A percentile compares a stretch with the other conserved stretches of the same genome.
phyloP scores from a whole-genome alignment of 2,113 vertebrate genomes.

The Oryzias celebensis region DNA sequence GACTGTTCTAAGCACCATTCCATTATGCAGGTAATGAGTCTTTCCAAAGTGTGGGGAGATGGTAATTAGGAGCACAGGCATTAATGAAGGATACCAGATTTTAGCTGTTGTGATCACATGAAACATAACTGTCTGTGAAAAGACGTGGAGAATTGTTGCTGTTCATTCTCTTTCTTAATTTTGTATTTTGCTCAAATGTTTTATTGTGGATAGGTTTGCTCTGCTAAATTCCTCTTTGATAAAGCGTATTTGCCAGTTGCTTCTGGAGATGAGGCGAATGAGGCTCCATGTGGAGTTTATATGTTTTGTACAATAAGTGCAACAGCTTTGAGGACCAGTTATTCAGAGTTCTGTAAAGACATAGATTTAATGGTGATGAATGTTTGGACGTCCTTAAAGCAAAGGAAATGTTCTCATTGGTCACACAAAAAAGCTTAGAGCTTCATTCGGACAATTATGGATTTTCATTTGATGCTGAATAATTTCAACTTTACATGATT shows the following conservation, averaged over 20 bases:
- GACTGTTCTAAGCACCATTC: conserved; percentile 78
- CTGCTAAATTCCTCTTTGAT: conserved; percentile 60
- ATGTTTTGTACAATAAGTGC: background rate
- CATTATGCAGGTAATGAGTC: conserved; percentile 86
- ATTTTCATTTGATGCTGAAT: too few relatives aligned
- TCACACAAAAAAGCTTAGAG: too few relatives aligned
- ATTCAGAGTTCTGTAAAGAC: conserved; percentile 62
- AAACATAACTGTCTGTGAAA: conserved; percentile 50
- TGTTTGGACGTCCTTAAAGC: conserved; percentile 22
- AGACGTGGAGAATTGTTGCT: conserved; percentile 57
- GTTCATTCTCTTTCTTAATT: conserved; percentile 46
- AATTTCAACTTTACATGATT: too few relatives aligned
- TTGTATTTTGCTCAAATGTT: conserved; percentile 54
- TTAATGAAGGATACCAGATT: conserved; percentile 81
- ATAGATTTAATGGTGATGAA: conserved; percentile 56
- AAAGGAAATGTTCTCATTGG: too few relatives aligned
- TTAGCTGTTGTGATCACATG: conserved; percentile 67
- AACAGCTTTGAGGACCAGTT: conserved; percentile 43
- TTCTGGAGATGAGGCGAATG: conserved; percentile 5
- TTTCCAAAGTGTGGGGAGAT: conserved; percentile 80
- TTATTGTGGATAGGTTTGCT: conserved; percentile 47
- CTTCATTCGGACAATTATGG: too few relatives aligned
- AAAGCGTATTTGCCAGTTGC: conserved; percentile 41
- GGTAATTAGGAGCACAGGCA: conserved; percentile 79
- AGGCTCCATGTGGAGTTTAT: background rate